A percentile compares a stretch with the other conserved stretches of the same genome.
phyloP scores from a whole-genome alignment of 1,140 invertebrate genomes.

The Hylyphantes graminicola region DNA sequence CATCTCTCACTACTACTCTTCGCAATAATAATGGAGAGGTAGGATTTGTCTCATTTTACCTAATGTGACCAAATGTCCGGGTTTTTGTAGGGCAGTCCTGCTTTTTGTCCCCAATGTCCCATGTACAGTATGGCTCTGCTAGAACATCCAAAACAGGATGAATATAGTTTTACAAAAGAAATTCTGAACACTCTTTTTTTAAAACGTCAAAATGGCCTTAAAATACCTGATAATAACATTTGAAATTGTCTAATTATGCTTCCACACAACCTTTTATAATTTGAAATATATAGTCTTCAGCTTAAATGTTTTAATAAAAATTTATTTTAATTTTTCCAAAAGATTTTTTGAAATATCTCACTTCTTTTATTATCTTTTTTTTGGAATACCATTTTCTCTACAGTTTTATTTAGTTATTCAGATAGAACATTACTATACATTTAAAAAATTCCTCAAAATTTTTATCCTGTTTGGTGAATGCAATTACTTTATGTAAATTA shows the following conservation, averaged over 20 bases:
- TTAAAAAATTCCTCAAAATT: not conserved
- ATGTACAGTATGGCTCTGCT: too few species aligned
- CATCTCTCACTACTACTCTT: conserved; percentile 82
- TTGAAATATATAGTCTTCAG: not conserved
- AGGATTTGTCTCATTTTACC: too few species aligned
- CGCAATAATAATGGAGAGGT: conserved; percentile 80
- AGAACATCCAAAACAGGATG: too few species aligned
- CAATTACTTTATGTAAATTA: not conserved
- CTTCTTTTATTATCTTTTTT: not conserved
- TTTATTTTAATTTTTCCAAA: not conserved
- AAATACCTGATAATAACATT: too few species aligned
- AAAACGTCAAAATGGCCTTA: not conserved
- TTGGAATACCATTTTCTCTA: too few species aligned
- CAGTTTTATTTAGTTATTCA: not conserved
- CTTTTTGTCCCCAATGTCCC: too few species aligned
- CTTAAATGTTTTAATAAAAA: not conserved
- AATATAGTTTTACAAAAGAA: too few species aligned
- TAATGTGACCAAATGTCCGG: too few species aligned
- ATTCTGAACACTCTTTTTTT: not conserved
- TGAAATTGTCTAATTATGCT: too few species aligned
- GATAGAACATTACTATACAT: not conserved
- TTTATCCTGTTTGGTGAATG: not conserved
- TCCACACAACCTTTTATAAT: not conserved
- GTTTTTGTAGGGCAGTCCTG: too few species aligned
- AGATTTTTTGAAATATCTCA: not conserved